Evolutionary conservation across 1,140 invertebrate species (phyloP).

Genomic region (Lordiphosa collinella): DNA sequence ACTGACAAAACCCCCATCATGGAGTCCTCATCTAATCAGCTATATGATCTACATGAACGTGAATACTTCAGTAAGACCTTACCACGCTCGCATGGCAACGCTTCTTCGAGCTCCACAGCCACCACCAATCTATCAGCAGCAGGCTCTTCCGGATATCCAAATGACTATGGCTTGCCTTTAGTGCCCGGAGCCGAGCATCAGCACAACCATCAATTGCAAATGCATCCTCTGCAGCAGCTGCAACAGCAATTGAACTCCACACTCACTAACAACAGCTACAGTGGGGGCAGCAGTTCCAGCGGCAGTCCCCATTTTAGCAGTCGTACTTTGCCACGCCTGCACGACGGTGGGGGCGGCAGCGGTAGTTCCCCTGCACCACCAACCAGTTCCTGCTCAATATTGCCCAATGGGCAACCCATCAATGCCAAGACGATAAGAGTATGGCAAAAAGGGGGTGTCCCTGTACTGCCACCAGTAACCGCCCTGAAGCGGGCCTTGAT

Average conservation of each 20-base stretch:
- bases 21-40: conserved; percentile 66
- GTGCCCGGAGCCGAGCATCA: conserved; percentile 80
- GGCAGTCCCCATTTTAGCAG: conserved; percentile 68
- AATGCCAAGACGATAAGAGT: conserved; percentile 89
- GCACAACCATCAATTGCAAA: conserved; percentile 72
- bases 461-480: conserved; percentile 89
- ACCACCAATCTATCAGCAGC: conserved; percentile 63
- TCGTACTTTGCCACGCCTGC: conserved; percentile 64
- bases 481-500: conserved; percentile 88
- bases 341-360: conserved; percentile 52
- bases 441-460: conserved; percentile 90
- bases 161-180: conserved; percentile 89
- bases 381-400: conserved; percentile 62
- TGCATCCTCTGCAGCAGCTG: conserved; percentile 70
- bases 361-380: conserved; percentile 46
- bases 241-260: conserved; percentile 66
- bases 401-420: conserved; percentile 79
- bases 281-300: conserved; percentile 24
- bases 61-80: conserved; percentile 82
- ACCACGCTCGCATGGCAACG: conserved; percentile 72
- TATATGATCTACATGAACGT: conserved; percentile 76
- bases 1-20: conserved; percentile 89
- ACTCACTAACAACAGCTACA: conserved; percentile 33
- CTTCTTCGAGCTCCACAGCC: conserved; percentile 63
- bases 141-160: conserved; percentile 82